Conservation (phyloP, 2,113 vertebrate genomes). For the Neomonachus schauinslandi region DNA sequence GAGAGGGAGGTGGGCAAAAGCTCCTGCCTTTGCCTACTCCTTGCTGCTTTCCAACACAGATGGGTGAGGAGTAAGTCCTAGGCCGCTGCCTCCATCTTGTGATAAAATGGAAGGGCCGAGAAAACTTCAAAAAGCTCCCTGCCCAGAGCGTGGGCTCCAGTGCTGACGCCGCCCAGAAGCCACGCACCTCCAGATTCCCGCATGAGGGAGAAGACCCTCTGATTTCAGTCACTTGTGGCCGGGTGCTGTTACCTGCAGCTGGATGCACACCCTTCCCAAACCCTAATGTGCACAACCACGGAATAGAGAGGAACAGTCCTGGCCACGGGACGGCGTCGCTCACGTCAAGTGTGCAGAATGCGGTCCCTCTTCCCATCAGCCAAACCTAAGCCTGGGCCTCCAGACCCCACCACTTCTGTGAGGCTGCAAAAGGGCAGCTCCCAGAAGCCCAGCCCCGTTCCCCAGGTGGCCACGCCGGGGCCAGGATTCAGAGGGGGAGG, state of each 20-base stretch:
- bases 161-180: neutral
- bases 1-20: neutral
- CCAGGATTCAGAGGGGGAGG: neutral
- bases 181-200: neutral
- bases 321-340: accelerated
- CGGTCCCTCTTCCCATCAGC: neutral
- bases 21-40: no score
- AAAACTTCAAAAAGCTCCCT: accelerated
- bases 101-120: neutral
- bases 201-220: neutral
- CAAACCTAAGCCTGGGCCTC: neutral
- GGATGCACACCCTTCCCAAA: neutral
- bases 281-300: accelerated
- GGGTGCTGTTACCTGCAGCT: neutral
- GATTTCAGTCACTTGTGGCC: neutral
- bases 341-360: accelerated
- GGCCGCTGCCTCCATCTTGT: neutral
- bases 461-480: neutral
- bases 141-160: neutral
- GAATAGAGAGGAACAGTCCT: accelerated
- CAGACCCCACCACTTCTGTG: neutral
- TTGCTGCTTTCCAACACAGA: neutral
- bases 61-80: neutral
- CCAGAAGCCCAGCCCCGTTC: accelerated
- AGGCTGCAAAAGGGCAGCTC: neutral